Conservation (phyloP, 1,140 invertebrate species). For the Anastatus disparis region DNA sequence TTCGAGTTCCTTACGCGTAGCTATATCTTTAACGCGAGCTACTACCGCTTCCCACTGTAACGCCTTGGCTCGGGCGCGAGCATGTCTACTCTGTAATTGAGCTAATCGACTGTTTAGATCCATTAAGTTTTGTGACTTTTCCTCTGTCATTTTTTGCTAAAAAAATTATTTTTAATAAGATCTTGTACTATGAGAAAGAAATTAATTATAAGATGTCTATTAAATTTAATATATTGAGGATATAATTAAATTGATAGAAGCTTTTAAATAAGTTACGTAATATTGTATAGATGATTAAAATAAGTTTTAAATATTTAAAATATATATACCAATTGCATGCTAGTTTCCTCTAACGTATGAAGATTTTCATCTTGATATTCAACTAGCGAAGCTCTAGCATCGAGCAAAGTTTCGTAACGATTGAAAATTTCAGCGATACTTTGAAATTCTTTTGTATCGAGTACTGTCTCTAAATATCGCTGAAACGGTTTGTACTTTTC, state of each 20-base stretch:
- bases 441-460: conserved; percentile 67
- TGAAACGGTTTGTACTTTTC: conserved; percentile 69
- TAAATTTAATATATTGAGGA: conserved; percentile 26
- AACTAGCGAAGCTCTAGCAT: conserved; percentile 52
- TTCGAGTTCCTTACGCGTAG: conserved; percentile 53
- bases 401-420: conserved; percentile 68
- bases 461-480: conserved; percentile 68
- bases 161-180: too few relatives aligned
- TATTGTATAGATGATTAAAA: too few relatives aligned
- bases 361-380: conserved; percentile 55
- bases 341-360: conserved; percentile 50
- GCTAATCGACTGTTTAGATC: conserved; percentile 58
- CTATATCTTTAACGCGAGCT: conserved; percentile 52
- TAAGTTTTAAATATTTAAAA: not conserved
- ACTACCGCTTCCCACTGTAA: conserved; percentile 59
- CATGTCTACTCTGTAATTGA: conserved; percentile 53
- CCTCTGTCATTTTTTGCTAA: conserved; percentile 57
- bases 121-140: conserved; percentile 55
- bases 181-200: too few relatives aligned
- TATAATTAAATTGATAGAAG: too few relatives aligned
- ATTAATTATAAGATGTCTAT: too few relatives aligned
- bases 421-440: conserved; percentile 70
- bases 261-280: too few relatives aligned
- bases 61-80: conserved; percentile 48
- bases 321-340: conserved; percentile 52